These are phyloP conservation scores for Cotesia typhae DNA, from an alignment of 1,140 invertebrate genomes.

Conservation along the genomic window DNA sequence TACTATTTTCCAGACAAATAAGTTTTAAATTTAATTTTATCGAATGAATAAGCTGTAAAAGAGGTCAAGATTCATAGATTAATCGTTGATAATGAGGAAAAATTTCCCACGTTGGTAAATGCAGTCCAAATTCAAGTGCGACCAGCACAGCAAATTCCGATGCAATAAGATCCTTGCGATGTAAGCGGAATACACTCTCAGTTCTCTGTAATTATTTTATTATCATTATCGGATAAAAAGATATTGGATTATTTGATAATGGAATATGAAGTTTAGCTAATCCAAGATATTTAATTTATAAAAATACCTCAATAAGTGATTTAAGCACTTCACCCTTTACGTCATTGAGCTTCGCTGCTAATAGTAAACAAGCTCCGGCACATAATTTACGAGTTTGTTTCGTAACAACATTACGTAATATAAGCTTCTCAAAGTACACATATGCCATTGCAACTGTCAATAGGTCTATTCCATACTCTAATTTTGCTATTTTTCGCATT, in stretches of 20 bases:
- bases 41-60: slow-evolving; percentile 34
- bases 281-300: not conserved
- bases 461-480: slow-evolving; percentile 86
- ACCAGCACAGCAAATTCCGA: slow-evolving; percentile 95
- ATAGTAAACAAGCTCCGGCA: slow-evolving; percentile 90
- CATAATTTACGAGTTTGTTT: slow-evolving; percentile 96
- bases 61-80: slow-evolving; percentile 83
- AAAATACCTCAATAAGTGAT: slow-evolving; percentile 81
- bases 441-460: slow-evolving; percentile 95
- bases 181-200: slow-evolving; percentile 88
- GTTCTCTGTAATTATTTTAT: slow-evolving; percentile 74
- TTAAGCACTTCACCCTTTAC: slow-evolving; percentile 90
- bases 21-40: slow-evolving; percentile 33
- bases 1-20: slow-evolving; percentile 25
- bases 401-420: slow-evolving; percentile 90
- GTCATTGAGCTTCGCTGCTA: slow-evolving; percentile 96
- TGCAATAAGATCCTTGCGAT: slow-evolving; percentile 87
- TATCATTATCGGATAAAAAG: no score
- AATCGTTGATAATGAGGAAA: slow-evolving; percentile 95
- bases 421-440: slow-evolving; percentile 97
- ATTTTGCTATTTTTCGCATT: slow-evolving; percentile 92
- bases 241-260: not conserved
- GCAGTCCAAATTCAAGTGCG: slow-evolving; percentile 92
- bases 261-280: not conserved
- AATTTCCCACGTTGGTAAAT: slow-evolving; percentile 89